A percentile compares a stretch with the other conserved stretches of the same genome.
These are phyloP conservation scores for Sakesphorus luctuosus DNA, from an alignment of 2,113 vertebrate genomes.

Conservation along the genomic window DNA sequence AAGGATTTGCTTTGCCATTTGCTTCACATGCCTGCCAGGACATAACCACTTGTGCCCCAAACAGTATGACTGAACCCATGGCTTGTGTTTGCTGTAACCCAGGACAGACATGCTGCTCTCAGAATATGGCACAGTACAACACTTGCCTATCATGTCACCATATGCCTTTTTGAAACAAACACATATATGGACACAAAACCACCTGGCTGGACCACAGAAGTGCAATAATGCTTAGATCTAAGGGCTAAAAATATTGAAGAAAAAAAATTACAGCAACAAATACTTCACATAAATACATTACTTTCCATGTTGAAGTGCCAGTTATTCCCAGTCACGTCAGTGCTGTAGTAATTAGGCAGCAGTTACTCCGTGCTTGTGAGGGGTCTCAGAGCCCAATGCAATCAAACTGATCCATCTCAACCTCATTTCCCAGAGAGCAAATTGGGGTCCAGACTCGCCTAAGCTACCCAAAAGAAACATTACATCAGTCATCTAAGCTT, in stretches of 20 bases:
- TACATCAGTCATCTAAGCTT: not conserved
- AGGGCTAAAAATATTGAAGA: not conserved
- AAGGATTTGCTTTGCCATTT: not conserved
- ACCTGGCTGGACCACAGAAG: accelerated
- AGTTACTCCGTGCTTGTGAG: not conserved
- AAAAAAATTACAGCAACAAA: not conserved
- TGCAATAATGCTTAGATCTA: not conserved
- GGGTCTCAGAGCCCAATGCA: not conserved
- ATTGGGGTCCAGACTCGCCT: not conserved
- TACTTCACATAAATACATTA: not conserved
- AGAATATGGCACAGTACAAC: not conserved
- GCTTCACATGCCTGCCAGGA: not conserved
- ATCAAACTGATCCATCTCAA: not conserved
- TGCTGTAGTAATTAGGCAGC: not conserved
- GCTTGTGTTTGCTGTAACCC: not conserved
- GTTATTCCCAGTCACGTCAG: not conserved
- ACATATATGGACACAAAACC: not conserved
- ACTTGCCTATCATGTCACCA: not conserved
- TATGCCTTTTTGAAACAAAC: not conserved
- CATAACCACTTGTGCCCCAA: not conserved
- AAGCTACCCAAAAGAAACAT: not conserved
- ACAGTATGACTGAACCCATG: not conserved
- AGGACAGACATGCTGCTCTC: not conserved
- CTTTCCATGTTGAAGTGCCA: not conserved
- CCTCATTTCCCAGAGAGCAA: not conserved